Percentiles rank a stretch among this genome's conserved stretches.
These are phyloP conservation scores for Gila orcuttii DNA, from an alignment of 2,113 vertebrate genomes.

Conservation along the genomic window DNA sequence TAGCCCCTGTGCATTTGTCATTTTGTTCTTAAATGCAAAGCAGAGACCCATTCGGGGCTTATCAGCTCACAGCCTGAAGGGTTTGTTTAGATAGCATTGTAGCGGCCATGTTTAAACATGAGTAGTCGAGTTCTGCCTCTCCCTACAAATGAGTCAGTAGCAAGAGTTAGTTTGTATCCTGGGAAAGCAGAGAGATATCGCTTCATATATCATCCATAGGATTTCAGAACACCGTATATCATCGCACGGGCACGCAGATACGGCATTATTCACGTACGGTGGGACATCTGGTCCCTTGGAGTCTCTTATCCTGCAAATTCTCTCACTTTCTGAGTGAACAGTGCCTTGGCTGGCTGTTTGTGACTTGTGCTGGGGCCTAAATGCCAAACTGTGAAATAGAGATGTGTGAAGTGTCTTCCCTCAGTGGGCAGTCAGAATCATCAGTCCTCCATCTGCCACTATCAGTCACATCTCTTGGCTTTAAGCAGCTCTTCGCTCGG, in stretches of 20 bases:
- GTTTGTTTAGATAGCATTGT: conserved; percentile 57
- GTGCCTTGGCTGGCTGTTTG: conserved; percentile 4
- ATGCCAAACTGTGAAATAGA: conserved; percentile 44
- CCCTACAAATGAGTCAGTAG: conserved; percentile 52
- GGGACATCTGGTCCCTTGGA: conserved; percentile 6
- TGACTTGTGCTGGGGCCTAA: conserved; percentile 8
- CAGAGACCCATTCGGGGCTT: conserved; percentile 37
- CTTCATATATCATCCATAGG: conserved; percentile 45
- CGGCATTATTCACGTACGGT: background rate
- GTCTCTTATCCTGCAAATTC: background rate
- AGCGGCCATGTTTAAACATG: conserved; percentile 58
- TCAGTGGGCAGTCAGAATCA: conserved; percentile 38
- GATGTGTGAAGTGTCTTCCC: conserved; percentile 39
- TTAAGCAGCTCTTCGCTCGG: conserved; percentile 38
- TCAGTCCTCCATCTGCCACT: conserved; percentile 39
- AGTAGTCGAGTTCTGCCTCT: conserved; percentile 41
- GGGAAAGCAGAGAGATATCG: conserved; percentile 21
- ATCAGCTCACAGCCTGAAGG: conserved; percentile 53
- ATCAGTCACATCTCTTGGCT: conserved; percentile 39
- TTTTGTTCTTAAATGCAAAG: conserved; percentile 50
- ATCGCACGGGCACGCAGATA: conserved; percentile 11
- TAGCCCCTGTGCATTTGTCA: conserved; percentile 36
- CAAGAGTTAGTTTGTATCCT: conserved; percentile 10
- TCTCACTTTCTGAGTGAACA: background rate
- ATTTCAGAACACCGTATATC: conserved; percentile 19